Evolutionary conservation across 2,888 invertebrate species (phyloP).

Genomic region (Clanis bilineata): DNA sequence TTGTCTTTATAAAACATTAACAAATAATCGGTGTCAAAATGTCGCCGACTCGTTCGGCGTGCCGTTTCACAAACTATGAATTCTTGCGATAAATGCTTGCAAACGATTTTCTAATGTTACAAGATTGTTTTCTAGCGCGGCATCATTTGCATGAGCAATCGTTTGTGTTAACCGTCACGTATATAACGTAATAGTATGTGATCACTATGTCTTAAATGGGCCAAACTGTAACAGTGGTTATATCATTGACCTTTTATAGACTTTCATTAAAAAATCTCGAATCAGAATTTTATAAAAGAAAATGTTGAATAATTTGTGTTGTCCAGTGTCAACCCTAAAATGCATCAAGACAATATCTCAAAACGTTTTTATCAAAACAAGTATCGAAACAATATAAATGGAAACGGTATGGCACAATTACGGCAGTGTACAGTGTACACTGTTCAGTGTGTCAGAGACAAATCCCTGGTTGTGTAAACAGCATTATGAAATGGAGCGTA

Average conservation of each 20-base stretch:
- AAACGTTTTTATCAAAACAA: background rate
- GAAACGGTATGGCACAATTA: slow-evolving; percentile 3
- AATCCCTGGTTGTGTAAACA: slow-evolving; percentile 56
- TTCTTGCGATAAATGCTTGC: slow-evolving; percentile 12
- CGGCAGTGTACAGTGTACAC: background rate
- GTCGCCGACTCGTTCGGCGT: slow-evolving; percentile 6
- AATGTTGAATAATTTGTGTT: too few relatives aligned
- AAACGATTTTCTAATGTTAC: slow-evolving; percentile 16
- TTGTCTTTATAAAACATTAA: slow-evolving; percentile 38
- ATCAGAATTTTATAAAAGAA: background rate
- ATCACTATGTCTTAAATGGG: background rate
- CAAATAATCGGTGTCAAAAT: slow-evolving; percentile 22
- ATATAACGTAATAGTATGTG: slow-evolving; percentile 2
- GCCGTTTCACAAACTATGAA: slow-evolving; percentile 17
- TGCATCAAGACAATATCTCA: background rate
- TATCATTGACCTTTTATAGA: background rate
- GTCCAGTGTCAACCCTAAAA: slow-evolving; percentile 1
- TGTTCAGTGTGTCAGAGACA: slow-evolving; percentile 11
- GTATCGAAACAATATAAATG: slow-evolving; percentile 7
- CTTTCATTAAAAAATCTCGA: too few relatives aligned
- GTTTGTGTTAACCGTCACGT: slow-evolving; percentile 2
- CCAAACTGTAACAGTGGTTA: background rate
- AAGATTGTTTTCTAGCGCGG: slow-evolving; percentile 4
- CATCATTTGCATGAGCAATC: slow-evolving; percentile 5
- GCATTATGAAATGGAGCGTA: slow-evolving; percentile 72